Evolutionary conservation across 2,113 vertebrate species (phyloP).

Genomic region (Phalacrocorax brasilianus): DNA sequence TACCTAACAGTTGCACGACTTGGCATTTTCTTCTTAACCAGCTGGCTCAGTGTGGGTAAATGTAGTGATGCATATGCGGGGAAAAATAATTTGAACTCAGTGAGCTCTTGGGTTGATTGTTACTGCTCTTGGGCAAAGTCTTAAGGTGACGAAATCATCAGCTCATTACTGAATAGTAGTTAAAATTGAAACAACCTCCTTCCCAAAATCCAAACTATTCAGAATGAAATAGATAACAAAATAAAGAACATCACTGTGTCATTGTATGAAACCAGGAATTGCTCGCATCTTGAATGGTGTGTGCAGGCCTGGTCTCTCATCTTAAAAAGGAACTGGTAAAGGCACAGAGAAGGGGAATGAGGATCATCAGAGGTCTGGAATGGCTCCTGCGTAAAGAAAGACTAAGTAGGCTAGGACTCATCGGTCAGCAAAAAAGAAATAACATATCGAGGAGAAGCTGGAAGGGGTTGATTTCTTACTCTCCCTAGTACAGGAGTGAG

Average conservation of each 20-base stretch:
- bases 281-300: not conserved
- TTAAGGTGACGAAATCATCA: not conserved
- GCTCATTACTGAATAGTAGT: not conserved
- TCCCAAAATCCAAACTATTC: not conserved
- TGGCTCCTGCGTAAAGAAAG: not conserved
- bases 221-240: not conserved
- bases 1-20: not conserved
- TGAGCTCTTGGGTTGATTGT: not conserved
- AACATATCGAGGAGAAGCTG: not conserved
- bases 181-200: not conserved
- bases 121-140: not conserved
- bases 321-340: not conserved
- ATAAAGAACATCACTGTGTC: not conserved
- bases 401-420: not conserved
- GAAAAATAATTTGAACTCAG: not conserved
- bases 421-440: not conserved
- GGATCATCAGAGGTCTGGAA: not conserved
- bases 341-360: not conserved
- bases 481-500: not conserved
- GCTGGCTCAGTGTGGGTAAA: not conserved
- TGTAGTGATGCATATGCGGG: not conserved
- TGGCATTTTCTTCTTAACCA: not conserved
- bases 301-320: not conserved
- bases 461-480: not conserved
- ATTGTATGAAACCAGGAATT: not conserved